A percentile compares a stretch with the other conserved stretches of the same genome.
These are phyloP conservation scores for Tenebrosternarchus preto DNA, from an alignment of 2,113 vertebrate genomes.

Conservation along the genomic window DNA sequence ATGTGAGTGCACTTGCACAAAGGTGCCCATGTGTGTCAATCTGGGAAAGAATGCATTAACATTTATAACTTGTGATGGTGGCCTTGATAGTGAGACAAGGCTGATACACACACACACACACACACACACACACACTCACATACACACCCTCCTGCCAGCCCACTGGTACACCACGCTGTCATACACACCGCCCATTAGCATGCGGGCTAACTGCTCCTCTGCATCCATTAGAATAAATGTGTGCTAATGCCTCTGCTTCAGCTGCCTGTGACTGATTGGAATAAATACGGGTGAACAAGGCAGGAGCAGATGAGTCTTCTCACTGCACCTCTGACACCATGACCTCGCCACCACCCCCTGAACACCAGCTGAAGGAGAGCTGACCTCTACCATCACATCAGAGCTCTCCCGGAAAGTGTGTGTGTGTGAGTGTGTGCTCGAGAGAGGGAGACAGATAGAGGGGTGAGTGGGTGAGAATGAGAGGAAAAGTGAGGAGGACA, in stretches of 20 bases:
- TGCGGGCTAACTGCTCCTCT: conserved; percentile 41
- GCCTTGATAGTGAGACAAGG: conserved; percentile 57
- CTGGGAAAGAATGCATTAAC: conserved; percentile 56
- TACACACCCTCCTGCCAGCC: conserved; percentile 46
- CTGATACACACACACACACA: conserved; percentile 50
- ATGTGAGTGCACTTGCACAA: not conserved
- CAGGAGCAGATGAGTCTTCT: conserved; percentile 48
- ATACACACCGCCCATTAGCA: conserved; percentile 50
- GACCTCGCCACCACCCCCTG: conserved; percentile 24
- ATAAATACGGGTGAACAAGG: conserved; percentile 47
- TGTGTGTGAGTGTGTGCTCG: conserved; percentile 32
- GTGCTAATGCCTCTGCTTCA: conserved; percentile 55
- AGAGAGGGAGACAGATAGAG: not conserved
- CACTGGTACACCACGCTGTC: conserved; percentile 34
- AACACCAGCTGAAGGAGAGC: conserved; percentile 45
- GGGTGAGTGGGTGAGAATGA: not conserved
- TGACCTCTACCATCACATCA: conserved; percentile 36
- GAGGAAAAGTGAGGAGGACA: not conserved
- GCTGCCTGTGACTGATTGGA: conserved; percentile 51
- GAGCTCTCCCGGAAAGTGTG: conserved; percentile 14
- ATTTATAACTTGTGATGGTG: conserved; percentile 60
- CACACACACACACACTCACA: conserved; percentile 28
- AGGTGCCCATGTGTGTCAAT: conserved; percentile 45
- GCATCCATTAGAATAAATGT: conserved; percentile 58
- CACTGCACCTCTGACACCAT: conserved; percentile 44